These are phyloP conservation scores for Hemibagrus guttatus DNA, from an alignment of 2,797 vertebrate genomes.

Conservation along the genomic window DNA sequence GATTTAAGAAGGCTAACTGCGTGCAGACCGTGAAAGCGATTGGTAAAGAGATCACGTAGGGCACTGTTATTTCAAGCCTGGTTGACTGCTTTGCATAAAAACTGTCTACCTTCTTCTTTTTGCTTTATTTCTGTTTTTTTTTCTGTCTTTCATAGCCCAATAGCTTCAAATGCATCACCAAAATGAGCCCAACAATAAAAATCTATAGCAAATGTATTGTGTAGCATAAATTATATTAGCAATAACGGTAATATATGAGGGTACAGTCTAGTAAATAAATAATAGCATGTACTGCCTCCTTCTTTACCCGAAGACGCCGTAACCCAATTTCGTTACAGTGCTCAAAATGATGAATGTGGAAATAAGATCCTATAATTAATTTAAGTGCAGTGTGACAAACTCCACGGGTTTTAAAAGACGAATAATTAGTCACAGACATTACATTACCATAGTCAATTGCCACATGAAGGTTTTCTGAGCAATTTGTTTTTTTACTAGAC, in stretches of 20 bases:
- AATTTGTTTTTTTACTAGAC: not conserved
- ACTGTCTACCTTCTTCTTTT: not conserved
- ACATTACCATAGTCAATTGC: not conserved
- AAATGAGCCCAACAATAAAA: constrained; percentile 3
- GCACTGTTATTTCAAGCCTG: not conserved
- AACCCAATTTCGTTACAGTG: not conserved
- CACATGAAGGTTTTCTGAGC: not conserved
- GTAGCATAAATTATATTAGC: constrained; percentile 6
- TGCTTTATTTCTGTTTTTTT: not conserved
- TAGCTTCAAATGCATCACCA: not conserved
- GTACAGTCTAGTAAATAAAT: constrained; percentile 3
- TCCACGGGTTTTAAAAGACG: constrained; percentile 11
- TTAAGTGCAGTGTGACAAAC: not conserved
- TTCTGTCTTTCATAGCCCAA: not conserved
- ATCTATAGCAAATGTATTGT: constrained; percentile 11
- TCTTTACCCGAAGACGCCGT: not conserved
- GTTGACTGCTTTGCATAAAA: constrained; percentile 20
- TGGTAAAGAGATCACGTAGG: constrained; percentile 5
- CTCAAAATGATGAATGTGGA: constrained; percentile 19
- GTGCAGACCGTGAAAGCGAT: constrained; percentile 13
- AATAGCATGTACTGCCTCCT: not conserved
- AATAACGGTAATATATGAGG: constrained; percentile 7
- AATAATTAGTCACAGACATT: not conserved
- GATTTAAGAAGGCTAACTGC: constrained; percentile 4
- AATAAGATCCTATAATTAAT: constrained; percentile 10